These are phyloP conservation scores for Aphrocallistes beatrix DNA, from an alignment of 37 sponge, comb jelly and placozoan genomes.

Conservation along the genomic window DNA sequence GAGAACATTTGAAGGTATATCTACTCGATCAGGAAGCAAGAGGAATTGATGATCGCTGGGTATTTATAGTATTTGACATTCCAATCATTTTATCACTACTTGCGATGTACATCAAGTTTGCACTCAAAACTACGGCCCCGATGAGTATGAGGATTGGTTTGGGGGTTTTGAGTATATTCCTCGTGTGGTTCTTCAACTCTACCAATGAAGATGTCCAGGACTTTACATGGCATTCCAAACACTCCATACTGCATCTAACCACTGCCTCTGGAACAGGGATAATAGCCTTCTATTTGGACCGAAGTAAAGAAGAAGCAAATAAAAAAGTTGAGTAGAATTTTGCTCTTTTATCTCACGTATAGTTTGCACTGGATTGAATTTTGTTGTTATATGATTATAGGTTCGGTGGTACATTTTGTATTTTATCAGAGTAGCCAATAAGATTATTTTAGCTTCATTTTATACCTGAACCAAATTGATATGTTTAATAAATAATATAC, in stretches of 20 bases:
- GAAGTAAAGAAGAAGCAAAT: too few species aligned
- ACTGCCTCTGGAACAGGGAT: neutral
- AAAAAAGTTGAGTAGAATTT: too few species aligned
- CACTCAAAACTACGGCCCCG: neutral
- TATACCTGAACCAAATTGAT: too few species aligned
- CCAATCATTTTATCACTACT: neutral
- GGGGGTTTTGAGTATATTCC: neutral
- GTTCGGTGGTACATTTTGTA: too few species aligned
- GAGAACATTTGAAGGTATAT: neutral
- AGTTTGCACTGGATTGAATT: too few species aligned
- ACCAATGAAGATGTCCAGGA: neutral
- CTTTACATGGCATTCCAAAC: neutral
- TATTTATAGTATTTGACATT: neutral
- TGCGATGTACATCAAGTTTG: neutral
- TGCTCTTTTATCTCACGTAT: too few species aligned
- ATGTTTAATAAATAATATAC: too few species aligned
- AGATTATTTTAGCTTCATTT: too few species aligned
- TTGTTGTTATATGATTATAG: too few species aligned
- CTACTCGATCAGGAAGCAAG: neutral
- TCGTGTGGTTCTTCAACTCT: neutral
- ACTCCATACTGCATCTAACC: neutral
- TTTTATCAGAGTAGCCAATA: too few species aligned
- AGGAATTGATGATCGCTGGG: neutral
- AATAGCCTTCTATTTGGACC: neutral
- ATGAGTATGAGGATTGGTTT: neutral